Conservation (phyloP, 2,888 invertebrate species). For the Rhogogaster chlorosoma region DNA sequence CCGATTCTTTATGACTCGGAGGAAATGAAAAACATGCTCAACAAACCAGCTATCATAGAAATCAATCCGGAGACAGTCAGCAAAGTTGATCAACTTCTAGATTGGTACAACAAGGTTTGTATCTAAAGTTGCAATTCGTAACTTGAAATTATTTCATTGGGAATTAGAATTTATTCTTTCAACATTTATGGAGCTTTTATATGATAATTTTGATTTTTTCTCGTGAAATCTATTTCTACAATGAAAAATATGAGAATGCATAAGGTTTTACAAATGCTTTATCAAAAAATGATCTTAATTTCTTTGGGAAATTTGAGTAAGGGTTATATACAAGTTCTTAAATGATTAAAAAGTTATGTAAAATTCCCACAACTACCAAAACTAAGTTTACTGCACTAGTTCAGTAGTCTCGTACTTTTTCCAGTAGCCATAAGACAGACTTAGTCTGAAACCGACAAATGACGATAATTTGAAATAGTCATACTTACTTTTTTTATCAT, state of each 20-base stretch:
- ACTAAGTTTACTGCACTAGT: background rate
- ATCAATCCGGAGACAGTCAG: slow-evolving; percentile 75
- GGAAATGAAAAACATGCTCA: slow-evolving; percentile 74
- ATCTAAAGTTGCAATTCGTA: slow-evolving; percentile 62
- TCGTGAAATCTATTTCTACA: background rate
- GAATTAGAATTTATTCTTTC: background rate
- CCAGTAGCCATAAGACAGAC: background rate
- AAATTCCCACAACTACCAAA: background rate
- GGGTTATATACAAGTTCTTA: background rate
- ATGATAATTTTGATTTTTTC: background rate
- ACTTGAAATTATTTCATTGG: background rate
- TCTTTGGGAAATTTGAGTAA: background rate
- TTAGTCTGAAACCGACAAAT: background rate
- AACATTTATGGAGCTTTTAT: background rate
- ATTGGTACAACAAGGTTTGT: slow-evolving; percentile 77
- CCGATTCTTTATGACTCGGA: slow-evolving; percentile 79
- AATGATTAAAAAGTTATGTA: background rate
- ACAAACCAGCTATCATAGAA: slow-evolving; percentile 70
- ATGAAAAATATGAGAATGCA: background rate
- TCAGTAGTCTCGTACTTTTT: background rate
- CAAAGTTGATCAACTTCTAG: slow-evolving; percentile 77
- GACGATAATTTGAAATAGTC: background rate
- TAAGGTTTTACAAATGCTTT: background rate
- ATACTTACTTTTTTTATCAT: background rate
- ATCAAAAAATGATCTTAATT: background rate